phyloP scores from a whole-genome alignment of 2,888 invertebrate species.

The Cerastis rubricosa region DNA sequence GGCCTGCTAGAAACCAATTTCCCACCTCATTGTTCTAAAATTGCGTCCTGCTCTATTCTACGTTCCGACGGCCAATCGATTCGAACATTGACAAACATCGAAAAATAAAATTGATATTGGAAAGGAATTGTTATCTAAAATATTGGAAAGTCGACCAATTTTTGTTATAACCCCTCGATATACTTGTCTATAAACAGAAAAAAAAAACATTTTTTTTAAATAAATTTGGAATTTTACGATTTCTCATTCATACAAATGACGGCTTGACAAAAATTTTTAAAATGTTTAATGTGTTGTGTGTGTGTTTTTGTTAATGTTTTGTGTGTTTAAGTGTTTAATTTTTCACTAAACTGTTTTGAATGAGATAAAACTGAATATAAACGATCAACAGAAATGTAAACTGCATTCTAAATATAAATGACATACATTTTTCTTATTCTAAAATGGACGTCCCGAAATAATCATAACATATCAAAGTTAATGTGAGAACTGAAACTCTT shows the following conservation, averaged over 20 bases:
- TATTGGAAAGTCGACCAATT: constrained; percentile 43
- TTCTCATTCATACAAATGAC: constrained; percentile 8
- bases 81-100: constrained; percentile 77
- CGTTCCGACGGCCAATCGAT: constrained; percentile 73
- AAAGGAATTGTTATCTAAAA: constrained; percentile 54
- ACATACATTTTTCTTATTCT: constrained; percentile 48
- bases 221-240: neutral
- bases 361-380: constrained; percentile 51
- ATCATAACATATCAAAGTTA: constrained; percentile 32
- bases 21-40: constrained; percentile 86
- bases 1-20: constrained; percentile 83
- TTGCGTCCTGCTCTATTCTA: constrained; percentile 76
- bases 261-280: neutral
- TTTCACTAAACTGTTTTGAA: constrained; percentile 39
- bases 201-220: neutral
- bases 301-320: too few species aligned
- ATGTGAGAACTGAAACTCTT: constrained; percentile 41
- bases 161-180: constrained; percentile 17
- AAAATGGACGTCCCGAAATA: constrained; percentile 27
- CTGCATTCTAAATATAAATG: constrained; percentile 55
- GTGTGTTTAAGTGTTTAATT: too few species aligned
- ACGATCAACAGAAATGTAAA: constrained; percentile 54
- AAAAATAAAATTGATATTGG: constrained; percentile 73
- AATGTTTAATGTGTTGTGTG: constrained; percentile 41
- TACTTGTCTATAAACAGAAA: neutral